Base-by-base conservation (phyloP, 2,888 invertebrate genomes). In the Candidula unifasciata region DNA sequence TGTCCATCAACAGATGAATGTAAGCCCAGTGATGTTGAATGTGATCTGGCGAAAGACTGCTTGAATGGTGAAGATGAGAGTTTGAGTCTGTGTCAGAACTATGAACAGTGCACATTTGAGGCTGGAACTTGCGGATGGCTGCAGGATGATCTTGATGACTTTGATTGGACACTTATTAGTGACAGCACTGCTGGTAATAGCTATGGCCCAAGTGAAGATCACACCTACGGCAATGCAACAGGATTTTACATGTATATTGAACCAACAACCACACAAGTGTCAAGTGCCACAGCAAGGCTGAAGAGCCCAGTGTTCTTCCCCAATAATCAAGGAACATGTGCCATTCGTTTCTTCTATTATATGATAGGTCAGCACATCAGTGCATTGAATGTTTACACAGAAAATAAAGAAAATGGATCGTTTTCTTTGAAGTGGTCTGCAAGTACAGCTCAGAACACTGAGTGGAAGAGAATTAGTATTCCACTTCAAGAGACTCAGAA, bases 41-140 rank as follows among this genome's bases (percentile, higher is more conserved):
- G 93, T 89, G 92, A 93, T 86, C 91, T 89, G 80, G 88, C 90
- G 16, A 88, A 92, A 83, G 93, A 93, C 85, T 93, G 93, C 88
- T 90, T 90, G 10, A 92, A 93, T 86, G 79, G 87, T 24, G 90
- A 90, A 16, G 93, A 93, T 89, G 93, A 93, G 77, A 64, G 85
- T 52, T 10, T 10, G 6, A 27, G 73, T 21, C 80, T 76, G 54
- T 91, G 92, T 84, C 79, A 83, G 21, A 87, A 80, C 6, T 92
- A 91, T 86, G 82, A 87, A 10, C 86, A 89, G 76, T 93, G 93
- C 83, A 90, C 90, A 82, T 92, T 93, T 89, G 92, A 93, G 86
- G 87, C 73, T 5, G 91, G 90, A 80, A 85, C 91, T 24, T 92
- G 93, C 85, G 89, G 90, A 84, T 92, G 92, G 92, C 84, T 88